These are phyloP conservation scores for Hyposoter didymator DNA, from an alignment of 2,888 invertebrate species.

Conservation along the genomic window DNA sequence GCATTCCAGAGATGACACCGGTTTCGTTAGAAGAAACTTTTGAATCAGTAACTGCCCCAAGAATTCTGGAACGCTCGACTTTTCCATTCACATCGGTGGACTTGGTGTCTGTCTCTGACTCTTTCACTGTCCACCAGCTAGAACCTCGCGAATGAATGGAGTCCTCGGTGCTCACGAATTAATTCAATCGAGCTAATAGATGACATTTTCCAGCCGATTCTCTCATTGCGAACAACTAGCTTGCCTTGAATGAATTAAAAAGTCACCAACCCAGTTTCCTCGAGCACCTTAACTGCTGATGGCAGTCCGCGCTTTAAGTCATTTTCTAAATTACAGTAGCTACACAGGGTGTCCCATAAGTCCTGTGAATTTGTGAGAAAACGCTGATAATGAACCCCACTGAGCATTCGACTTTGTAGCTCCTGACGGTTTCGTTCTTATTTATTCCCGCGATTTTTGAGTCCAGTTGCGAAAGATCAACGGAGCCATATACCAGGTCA, in stretches of 20 bases:
- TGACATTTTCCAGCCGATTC: constrained; percentile 42
- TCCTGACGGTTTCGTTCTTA: background rate
- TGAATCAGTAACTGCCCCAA: constrained; percentile 25
- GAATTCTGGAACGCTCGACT: constrained; percentile 55
- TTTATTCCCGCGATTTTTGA: too few species aligned
- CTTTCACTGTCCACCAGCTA: constrained; percentile 6
- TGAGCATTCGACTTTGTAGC: background rate
- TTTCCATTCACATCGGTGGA: constrained; percentile 65
- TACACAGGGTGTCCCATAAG: background rate
- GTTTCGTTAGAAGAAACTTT: constrained; percentile 55
- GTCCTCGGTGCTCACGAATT: constrained; percentile 60
- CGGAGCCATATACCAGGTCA: too few species aligned
- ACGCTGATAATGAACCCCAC: background rate
- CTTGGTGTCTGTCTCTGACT: constrained; percentile 38
- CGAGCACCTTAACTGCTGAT: background rate
- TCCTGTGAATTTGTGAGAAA: background rate
- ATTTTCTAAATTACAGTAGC: background rate
- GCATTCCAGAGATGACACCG: constrained; percentile 24
- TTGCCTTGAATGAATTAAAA: constrained; percentile 5
- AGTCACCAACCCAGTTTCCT: background rate
- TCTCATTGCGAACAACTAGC: background rate
- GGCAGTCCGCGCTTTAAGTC: background rate
- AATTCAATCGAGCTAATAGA: constrained; percentile 51
- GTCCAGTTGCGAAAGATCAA: too few species aligned
- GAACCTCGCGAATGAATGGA: constrained; percentile 39